Percentiles rank a stretch among this genome's conserved stretches.
These are phyloP conservation scores for Corynorhinus townsendii DNA, from an alignment of 2,113 vertebrate species.

Conservation along the genomic window DNA sequence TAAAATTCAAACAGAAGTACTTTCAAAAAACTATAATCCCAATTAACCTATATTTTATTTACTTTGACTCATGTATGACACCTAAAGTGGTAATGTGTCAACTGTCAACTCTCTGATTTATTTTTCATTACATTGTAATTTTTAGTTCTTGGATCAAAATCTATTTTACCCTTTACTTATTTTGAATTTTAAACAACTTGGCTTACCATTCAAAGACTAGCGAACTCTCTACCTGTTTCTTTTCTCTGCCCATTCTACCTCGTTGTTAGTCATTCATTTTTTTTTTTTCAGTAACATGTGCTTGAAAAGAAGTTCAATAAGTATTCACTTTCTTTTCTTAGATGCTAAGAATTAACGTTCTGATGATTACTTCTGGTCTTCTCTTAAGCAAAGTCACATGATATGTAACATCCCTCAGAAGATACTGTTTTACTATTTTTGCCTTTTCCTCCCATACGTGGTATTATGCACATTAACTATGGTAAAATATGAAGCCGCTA, in stretches of 20 bases:
- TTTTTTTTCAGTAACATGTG: neutral
- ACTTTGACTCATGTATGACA: neutral
- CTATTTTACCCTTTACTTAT: neutral
- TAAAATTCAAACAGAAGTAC: constrained; percentile 27
- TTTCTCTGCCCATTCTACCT: neutral
- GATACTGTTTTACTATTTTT: neutral
- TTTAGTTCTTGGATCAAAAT: neutral
- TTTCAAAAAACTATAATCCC: neutral
- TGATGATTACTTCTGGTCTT: neutral
- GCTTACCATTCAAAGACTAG: neutral
- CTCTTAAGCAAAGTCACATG: neutral
- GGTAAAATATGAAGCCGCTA: neutral
- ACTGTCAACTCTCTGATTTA: neutral
- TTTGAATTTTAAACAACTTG: neutral
- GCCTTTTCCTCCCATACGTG: neutral
- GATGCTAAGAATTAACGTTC: neutral
- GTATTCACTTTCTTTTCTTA: neutral
- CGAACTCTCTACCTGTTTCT: neutral
- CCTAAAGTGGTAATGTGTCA: constrained; percentile 9
- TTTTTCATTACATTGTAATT: neutral
- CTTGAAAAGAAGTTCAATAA: neutral
- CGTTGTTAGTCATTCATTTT: neutral
- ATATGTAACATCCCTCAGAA: neutral
- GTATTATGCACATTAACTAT: neutral
- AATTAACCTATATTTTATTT: constrained; percentile 23